Conservation (phyloP, 2,113 vertebrate genomes). For the Phalacrocorax brasilianus region DNA sequence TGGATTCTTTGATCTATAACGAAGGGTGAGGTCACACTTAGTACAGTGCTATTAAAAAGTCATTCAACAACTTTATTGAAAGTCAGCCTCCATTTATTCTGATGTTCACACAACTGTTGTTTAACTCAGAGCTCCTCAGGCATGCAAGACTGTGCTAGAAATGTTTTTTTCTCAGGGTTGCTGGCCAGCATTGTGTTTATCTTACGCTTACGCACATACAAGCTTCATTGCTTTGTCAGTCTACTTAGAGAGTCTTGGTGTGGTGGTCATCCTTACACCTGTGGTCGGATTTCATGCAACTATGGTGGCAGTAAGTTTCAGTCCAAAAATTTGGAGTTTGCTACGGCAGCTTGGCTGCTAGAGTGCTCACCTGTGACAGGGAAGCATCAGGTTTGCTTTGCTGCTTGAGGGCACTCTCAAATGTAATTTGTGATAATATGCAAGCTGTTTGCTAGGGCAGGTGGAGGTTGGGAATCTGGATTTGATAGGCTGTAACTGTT, state of each 20-base stretch:
- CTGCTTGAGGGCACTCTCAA: background rate
- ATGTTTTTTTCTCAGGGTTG: background rate
- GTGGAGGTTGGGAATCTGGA: background rate
- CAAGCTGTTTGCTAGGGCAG: background rate
- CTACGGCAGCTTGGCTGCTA: background rate
- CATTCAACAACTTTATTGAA: background rate
- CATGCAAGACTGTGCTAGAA: background rate
- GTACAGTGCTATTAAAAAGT: background rate
- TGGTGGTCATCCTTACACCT: background rate
- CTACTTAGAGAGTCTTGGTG: background rate
- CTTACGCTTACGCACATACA: background rate
- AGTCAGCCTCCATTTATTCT: background rate
- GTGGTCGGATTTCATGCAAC: background rate
- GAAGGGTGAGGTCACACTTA: background rate
- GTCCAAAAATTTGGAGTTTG: background rate
- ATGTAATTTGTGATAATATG: background rate
- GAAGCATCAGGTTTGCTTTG: background rate
- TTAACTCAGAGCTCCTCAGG: background rate
- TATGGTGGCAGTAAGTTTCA: background rate
- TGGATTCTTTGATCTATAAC: background rate
- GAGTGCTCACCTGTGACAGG: background rate
- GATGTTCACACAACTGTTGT: background rate
- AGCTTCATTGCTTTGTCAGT: background rate
- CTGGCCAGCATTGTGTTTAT: background rate
- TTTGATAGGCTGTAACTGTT: background rate